Evolutionary conservation across 2,113 vertebrate species (phyloP), one percentile per base, ranked within the genome.

Genomic region (Coptodon rendalli): DNA sequence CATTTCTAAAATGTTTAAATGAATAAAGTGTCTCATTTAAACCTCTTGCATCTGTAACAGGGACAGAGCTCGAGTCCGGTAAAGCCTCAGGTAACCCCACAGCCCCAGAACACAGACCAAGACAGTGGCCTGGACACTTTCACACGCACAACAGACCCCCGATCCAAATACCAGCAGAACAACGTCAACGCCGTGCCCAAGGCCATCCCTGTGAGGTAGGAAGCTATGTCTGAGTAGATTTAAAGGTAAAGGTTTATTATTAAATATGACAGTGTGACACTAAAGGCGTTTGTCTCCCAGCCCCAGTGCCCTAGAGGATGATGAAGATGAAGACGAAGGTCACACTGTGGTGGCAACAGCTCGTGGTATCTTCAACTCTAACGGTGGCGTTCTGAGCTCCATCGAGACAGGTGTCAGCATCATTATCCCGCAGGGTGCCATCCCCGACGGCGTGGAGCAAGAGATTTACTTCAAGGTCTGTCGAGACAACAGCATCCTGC

Each of bases 381-480:
- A 99, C 12, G 98, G 99, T 4, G 98, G 99, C 6, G 98, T 99
- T 12, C 86, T 99, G 94, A 99, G 98, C 95, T 99, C 99, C 88
- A 98, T 99, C 34, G 98, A 99, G 96, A 99, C 99, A 3, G 98
- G 99, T 6, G 98, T 99, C 86, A 99, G 98, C 95, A 99, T 99
- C 73, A 99, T 99, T 88, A 99, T 99, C 94, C 98, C 99, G 1
- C 98, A 99, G 95, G 99, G 98, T 36, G 98, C 98, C 94, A 99
- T 99, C 88, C 98, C 98, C 2, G 98, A 99, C 2, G 97, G 98
- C 16, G 95, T 99, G 80, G 98, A 99, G 88, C 98, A 99, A 96
- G 99, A 99, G 95, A 99, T 99, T 94, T 99, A 99, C 96, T 99
- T 99, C 95, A 99, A 99, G 94, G 98, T 99, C 94, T 99, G 99